These are phyloP conservation scores for Betta splendens DNA, from an alignment of 2,797 vertebrate species.

Conservation along the genomic window DNA sequence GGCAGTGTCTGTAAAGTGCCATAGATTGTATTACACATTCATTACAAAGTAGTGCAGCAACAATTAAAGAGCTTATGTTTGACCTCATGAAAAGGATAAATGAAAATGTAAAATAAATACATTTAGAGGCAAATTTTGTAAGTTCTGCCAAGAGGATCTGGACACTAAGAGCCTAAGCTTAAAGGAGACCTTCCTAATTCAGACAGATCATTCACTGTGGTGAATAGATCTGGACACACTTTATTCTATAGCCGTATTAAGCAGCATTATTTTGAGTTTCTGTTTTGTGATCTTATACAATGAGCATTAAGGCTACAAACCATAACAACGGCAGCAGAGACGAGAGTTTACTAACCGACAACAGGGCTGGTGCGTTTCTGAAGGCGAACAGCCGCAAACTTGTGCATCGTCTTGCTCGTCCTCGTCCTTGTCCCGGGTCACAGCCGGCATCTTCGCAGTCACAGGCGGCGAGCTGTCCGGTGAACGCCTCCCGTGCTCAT, in stretches of 20 bases:
- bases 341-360: neutral
- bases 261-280: neutral
- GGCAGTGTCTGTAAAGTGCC: constrained; percentile 14
- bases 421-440: constrained; percentile 84
- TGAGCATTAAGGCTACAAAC: neutral
- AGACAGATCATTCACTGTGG: constrained; percentile 7
- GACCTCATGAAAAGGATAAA: too few relatives aligned
- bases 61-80: too few relatives aligned
- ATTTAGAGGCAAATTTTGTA: constrained; percentile 7
- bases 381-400: constrained; percentile 2
- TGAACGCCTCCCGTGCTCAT: constrained; percentile 57
- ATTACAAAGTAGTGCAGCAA: neutral
- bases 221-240: too few relatives aligned
- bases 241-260: too few relatives aligned
- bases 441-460: constrained; percentile 86
- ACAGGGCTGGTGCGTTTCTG: neutral
- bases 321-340: neutral
- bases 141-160: constrained; percentile 26
- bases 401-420: constrained; percentile 82
- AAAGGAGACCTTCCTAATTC: constrained; percentile 12
- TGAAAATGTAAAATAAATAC: constrained; percentile 5
- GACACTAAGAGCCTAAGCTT: constrained; percentile 19
- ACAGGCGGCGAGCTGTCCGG: constrained; percentile 32
- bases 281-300: neutral
- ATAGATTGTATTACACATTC: constrained; percentile 22